phyloP scores from a whole-genome alignment of 2,113 vertebrate species.

The Muscicapa adusta region DNA sequence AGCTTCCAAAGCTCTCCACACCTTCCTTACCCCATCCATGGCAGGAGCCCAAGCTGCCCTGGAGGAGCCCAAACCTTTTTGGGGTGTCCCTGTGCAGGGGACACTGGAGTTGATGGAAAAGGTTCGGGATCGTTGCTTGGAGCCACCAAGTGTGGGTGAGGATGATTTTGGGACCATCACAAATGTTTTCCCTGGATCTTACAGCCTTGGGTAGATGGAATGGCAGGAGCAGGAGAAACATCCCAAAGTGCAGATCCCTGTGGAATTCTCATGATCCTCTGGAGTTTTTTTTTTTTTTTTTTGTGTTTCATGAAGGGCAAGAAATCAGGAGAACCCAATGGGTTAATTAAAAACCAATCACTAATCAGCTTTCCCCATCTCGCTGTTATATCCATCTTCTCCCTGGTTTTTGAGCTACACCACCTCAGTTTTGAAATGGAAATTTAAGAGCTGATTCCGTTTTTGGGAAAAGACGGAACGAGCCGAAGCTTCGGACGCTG shows the following conservation, averaged over 20 bases:
- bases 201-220: background rate
- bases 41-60: background rate
- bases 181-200: background rate
- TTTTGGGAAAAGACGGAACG: fast-evolving
- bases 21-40: background rate
- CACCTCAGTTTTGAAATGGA: fast-evolving
- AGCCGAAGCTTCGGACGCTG: fast-evolving
- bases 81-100: background rate
- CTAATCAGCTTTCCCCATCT: background rate
- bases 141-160: fast-evolving
- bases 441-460: fast-evolving
- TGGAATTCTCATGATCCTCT: fast-evolving
- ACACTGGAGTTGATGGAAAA: fast-evolving
- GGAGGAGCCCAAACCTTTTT: background rate
- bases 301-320: background rate
- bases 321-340: background rate
- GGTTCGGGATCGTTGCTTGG: fast-evolving
- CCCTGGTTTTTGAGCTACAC: fast-evolving
- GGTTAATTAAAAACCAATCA: background rate
- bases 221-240: fast-evolving
- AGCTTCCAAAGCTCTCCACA: background rate
- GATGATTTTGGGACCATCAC: fast-evolving
- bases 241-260: fast-evolving
- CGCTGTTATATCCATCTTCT: background rate
- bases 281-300: background rate